These are phyloP conservation scores for Elegia similella DNA, from an alignment of 2,888 invertebrate species.

Conservation along the genomic window DNA sequence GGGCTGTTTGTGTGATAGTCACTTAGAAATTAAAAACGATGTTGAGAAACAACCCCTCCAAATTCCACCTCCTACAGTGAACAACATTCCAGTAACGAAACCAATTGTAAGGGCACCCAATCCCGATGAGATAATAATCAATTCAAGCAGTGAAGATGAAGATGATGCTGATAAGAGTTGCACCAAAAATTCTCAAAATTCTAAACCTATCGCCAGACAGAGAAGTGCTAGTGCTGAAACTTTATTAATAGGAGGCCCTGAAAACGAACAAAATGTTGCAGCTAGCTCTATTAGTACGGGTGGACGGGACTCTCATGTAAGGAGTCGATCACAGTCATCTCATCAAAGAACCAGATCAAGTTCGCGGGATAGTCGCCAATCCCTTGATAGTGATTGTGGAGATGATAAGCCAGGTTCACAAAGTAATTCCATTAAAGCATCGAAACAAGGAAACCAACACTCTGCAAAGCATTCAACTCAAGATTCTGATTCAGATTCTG, in stretches of 20 bases:
- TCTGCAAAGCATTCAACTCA: constrained; percentile 38
- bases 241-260: constrained; percentile 45
- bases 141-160: constrained; percentile 57
- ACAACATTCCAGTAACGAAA: constrained; percentile 28
- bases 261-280: constrained; percentile 35
- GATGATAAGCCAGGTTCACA: constrained; percentile 24
- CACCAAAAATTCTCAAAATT: constrained; percentile 20
- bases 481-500: constrained; percentile 63
- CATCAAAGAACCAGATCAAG: constrained; percentile 51
- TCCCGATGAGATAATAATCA: constrained; percentile 66
- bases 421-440: constrained; percentile 32
- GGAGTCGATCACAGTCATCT: constrained; percentile 51
- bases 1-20: constrained; percentile 69
- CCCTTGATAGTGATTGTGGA: constrained; percentile 60
- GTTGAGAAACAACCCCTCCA: constrained; percentile 21
- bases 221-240: constrained; percentile 67
- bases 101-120: constrained; percentile 45
- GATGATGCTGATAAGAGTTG: constrained; percentile 30
- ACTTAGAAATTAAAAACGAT: constrained; percentile 39
- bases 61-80: constrained; percentile 17
- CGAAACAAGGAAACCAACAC: constrained; percentile 31
- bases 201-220: constrained; percentile 28
- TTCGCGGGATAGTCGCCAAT: constrained; percentile 59
- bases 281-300: constrained; percentile 44
- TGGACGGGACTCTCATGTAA: constrained; percentile 43